Percentiles rank a stretch among this genome's conserved stretches.
These are phyloP conservation scores for Aphaenogaster ashmeadi DNA, from an alignment of 1,140 invertebrate species.

Conservation along the genomic window DNA sequence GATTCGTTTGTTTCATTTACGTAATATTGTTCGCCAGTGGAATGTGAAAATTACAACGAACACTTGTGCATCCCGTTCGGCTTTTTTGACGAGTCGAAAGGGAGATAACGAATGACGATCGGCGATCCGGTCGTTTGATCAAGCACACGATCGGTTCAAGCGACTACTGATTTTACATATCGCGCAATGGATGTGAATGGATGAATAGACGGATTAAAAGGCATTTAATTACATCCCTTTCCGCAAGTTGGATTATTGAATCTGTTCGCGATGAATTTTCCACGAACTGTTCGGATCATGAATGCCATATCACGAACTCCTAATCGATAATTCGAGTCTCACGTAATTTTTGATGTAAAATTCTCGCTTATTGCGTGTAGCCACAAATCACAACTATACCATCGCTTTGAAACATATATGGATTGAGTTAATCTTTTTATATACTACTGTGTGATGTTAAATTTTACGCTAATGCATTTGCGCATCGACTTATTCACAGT, in stretches of 20 bases:
- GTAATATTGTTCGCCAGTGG: constrained; percentile 7
- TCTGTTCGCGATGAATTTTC: constrained; percentile 42
- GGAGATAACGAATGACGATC: constrained; percentile 26
- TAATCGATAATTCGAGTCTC: constrained; percentile 13
- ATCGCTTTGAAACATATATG: constrained; percentile 15
- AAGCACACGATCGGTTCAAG: constrained; percentile 24
- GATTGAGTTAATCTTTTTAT: background rate
- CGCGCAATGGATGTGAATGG: background rate
- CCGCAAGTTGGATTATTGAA: constrained; percentile 36
- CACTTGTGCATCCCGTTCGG: background rate
- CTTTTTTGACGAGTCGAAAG: constrained; percentile 17
- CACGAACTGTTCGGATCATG: background rate
- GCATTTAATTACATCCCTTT: constrained; percentile 36
- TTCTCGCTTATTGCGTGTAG: background rate
- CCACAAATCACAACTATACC: background rate
- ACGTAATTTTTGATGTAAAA: constrained; percentile 24
- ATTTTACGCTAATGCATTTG: constrained; percentile 26
- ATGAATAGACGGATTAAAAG: constrained; percentile 45
- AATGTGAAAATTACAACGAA: constrained; percentile 31
- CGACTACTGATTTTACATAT: constrained; percentile 37
- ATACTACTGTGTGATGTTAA: background rate
- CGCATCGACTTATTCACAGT: background rate
- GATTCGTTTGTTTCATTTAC: constrained; percentile 29
- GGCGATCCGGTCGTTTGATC: constrained; percentile 15
- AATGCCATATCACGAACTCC: constrained; percentile 19